Base-by-base conservation (phyloP, 2,113 vertebrate genomes). In the Elanus axillaris region DNA sequence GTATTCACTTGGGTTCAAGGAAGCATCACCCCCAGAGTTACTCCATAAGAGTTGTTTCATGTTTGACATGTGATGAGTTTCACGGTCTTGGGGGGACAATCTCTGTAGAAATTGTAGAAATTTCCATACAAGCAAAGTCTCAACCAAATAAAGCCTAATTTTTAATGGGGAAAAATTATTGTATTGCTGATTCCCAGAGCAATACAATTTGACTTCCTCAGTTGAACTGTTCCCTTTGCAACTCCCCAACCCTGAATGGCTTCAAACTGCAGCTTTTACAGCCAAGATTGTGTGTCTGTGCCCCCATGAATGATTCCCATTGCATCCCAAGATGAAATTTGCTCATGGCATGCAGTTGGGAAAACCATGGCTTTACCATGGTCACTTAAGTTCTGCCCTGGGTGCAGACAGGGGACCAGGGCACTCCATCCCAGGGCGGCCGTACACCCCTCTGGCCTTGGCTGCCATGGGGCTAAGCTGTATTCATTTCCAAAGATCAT, bases 41-140 rank as follows among this genome's bases (percentile, higher is more conserved):
- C 25, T 53, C 11, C 0, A 3, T 3, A 1, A 26, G 56, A 6
- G 4, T 3, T 22, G 47, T 5, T 20, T 5, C 1, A 3, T 25
- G 38, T 20, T 20, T 21, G 68, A 8, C 7, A 6, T 43, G 48
- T 45, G 69, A 21, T 25, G 72, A 77, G 22, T 11, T 69, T 34
- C 45, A 9, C 0, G 0, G 42, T 52, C 69, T 71, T 26, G 20
- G 50, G 19, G 27, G 34, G 20, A 25, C 3, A n/a, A 3, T 1
- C 32, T 4, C 48, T 26, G 42, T 6, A 26, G 60, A 17, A 19
- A 5, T 2, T 21, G 27, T 1, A 38, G 48, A 38, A 52, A 43
- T 64, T n/a, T 43, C 48, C 31, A 17, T 19, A 20, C 25, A 45
- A 40, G 38, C 21, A 68, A 68, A 80, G 12, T 14, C 71, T 82